Evolutionary conservation across 2,797 vertebrate genomes (phyloP), one percentile per base, ranked within the genome.

Genomic region (Pantherophis vulpinus): DNA sequence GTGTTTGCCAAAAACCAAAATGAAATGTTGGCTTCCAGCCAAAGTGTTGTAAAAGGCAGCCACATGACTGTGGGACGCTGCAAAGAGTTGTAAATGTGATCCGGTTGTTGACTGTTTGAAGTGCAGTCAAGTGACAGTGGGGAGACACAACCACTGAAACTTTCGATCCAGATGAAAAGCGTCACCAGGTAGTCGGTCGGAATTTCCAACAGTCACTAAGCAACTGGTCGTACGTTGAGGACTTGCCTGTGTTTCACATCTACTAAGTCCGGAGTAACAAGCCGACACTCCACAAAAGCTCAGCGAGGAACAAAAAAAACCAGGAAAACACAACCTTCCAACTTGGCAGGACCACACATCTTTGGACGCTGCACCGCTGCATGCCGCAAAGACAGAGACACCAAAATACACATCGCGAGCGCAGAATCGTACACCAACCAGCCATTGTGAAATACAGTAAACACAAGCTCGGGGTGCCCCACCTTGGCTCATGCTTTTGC

Each of bases 51-150:
- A 18, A 51, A 51, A 51, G 8, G 66, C 66, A 7, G n/a, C 5
- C n/a, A 16, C 14, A 3, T 1, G 27, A 29, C 61, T 0, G 25
- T 27, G 66, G 66, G 66, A 70, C 11, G 0, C 13, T 1, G n/a
- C 66, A 18, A 16, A 16, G 7, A 1, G n/a, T 70, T 32, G 66
- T 18, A 18, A 70, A 16, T 6, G 14, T 3, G 66, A 16, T 8
- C 14, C n/a, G 0, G 14, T 70, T 32, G 14, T 32, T 32, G n/a
- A 70, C 32, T 2, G 66, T 16, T 16, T 2, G 61, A 66, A 66
- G 61, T 2, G 27, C 4, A 13, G 27, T n/a, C 27, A 66, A 66
- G 4, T 5, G n/a, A 32, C 13, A 16, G 2, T 3, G n/a, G 66
- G n/a, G 14, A 27, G 9, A 16, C 66, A 16, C 66, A 32, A 70